These are phyloP conservation scores for Cnemophilus loriae DNA, from an alignment of 2,113 vertebrate genomes.

Conservation along the genomic window DNA sequence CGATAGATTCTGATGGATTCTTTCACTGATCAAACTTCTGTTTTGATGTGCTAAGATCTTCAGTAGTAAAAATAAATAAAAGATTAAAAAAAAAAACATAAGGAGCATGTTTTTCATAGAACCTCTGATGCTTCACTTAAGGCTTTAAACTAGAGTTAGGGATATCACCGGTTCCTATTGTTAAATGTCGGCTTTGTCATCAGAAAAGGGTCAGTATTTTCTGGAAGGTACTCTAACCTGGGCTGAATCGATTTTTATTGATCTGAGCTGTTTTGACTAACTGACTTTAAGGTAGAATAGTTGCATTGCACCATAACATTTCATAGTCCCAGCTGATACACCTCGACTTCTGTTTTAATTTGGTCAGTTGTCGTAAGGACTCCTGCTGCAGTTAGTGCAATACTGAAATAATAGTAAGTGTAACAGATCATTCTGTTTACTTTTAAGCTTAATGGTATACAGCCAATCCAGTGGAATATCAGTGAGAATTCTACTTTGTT, in stretches of 20 bases:
- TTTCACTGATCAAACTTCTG: background rate
- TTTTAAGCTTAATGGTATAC: background rate
- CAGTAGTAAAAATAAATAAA: background rate
- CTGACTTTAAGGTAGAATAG: background rate
- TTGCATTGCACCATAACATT: background rate
- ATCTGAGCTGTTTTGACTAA: background rate
- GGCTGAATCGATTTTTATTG: background rate
- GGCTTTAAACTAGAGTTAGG: background rate
- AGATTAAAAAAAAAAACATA: fast-evolving
- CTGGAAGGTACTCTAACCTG: background rate
- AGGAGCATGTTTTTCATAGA: background rate
- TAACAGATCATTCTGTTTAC: background rate
- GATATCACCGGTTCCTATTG: background rate
- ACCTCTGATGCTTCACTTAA: background rate
- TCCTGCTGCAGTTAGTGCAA: background rate
- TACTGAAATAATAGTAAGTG: background rate
- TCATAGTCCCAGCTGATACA: background rate
- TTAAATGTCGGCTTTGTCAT: background rate
- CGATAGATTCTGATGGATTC: background rate
- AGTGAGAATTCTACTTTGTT: background rate
- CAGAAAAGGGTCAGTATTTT: background rate
- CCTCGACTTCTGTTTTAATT: background rate
- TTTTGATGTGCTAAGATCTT: background rate
- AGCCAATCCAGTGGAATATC: background rate
- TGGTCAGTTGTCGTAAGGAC: background rate